Base-by-base conservation (phyloP, 2,888 invertebrate species). In the Scaptomyza flava region DNA sequence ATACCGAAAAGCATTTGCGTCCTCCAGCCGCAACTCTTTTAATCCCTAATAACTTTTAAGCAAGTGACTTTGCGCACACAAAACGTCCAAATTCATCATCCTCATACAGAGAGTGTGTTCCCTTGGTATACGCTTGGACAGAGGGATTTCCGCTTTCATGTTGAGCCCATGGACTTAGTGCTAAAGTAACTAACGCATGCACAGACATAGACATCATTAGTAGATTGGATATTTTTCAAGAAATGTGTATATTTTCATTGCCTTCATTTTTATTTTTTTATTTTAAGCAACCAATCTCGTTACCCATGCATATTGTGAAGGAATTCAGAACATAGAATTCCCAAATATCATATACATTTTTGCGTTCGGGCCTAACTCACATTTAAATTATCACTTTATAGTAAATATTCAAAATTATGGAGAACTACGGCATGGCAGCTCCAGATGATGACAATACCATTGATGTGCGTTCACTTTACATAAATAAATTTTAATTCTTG, bases 1-100 rank as follows among this genome's bases (percentile, higher is more conserved):
- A 74, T 69, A 70, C 72, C 68, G 67, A 58, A 66, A 59, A 70
- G 68, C 87, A 71, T 77, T 83, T 86, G 71, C 67, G 68, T 69
- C 57, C 66, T 70, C 53, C 56, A 52, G 79, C 72, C 85, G 72
- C 77, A 83, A 81, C 79, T 74, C 77, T 78, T 87, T 89, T 89
- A 89, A 90, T 89, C 89, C 89, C 74, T 77, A 79, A 77, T 69
- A 89, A 90, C 85, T 89, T 89, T 88, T 77, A 79, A 78, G 77
- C 87, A 89, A 88, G 81, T 83, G 85, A 89, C 88, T 89, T 89
- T 89, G 76, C 76, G 74, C 83, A 79, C 81, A 79, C 77, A 81
- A 84, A 88, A 72, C 77, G 90, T 89, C 88, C 80, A 78, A 85
- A 87, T 81, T 85, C 89, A 90, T 89, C 88, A 90, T 68, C 54